These are phyloP conservation scores for Lethocerus indicus DNA, from an alignment of 1,140 invertebrate species.

Conservation along the genomic window DNA sequence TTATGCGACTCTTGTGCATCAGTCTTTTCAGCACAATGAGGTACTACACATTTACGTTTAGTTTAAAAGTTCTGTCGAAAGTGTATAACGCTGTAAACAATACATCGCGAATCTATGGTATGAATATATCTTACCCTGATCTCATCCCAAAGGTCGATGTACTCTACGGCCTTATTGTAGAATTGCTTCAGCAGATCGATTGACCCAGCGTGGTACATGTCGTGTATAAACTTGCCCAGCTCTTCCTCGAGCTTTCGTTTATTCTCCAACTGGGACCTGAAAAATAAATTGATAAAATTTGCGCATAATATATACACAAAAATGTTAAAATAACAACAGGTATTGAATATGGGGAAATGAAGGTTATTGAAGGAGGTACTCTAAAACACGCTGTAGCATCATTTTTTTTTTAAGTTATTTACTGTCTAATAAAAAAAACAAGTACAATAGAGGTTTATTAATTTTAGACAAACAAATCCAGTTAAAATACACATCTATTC, in stretches of 20 bases:
- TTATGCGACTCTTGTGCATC: too few species aligned
- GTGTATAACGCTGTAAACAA: neutral
- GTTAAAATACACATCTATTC: too few species aligned
- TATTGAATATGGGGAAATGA: too few species aligned
- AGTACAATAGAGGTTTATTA: too few species aligned
- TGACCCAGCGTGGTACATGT: neutral
- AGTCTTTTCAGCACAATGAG: too few species aligned
- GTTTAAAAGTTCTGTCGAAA: neutral
- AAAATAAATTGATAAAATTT: conserved; percentile 19
- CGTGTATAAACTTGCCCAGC: neutral
- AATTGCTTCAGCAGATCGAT: neutral
- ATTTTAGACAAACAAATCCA: too few species aligned
- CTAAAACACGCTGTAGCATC: too few species aligned
- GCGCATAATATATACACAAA: conserved; percentile 33
- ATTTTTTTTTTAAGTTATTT: too few species aligned
- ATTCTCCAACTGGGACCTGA: neutral
- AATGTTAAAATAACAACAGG: conserved; percentile 18
- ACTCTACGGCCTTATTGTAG: neutral
- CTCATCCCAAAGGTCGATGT: neutral
- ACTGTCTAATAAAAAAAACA: too few species aligned
- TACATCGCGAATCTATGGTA: neutral
- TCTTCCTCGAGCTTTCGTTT: neutral
- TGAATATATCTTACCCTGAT: neutral
- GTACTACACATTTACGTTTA: too few species aligned
- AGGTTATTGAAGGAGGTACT: too few species aligned